Base-by-base conservation (phyloP, 2,113 vertebrate genomes). In the Phaethon lepturus region DNA sequence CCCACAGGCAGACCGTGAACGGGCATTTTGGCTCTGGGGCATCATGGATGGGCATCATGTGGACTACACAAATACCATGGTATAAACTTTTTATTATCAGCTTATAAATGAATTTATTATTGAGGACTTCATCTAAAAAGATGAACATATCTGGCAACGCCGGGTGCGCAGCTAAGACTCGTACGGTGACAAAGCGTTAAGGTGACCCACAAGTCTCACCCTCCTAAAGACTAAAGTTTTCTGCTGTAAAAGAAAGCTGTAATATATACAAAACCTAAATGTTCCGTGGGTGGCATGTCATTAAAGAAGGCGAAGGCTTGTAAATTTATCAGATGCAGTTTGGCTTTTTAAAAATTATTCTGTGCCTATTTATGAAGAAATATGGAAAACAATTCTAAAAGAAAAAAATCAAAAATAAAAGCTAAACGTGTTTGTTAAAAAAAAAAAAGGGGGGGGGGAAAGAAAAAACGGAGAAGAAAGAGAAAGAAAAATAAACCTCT, bases 321-420 rank as follows among this genome's bases (percentile, higher is more conserved):
- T 99, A 99, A 98, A 99, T 99, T 98, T 99, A 98, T 98, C 98
- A 98, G 96, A 98, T 97, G 98, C 97, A 52, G 98, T 98, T 98
- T 98, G 98, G 98, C 97, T 98, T 99, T 99, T 98, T 91, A 98
- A 58, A 89, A 98, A 98, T 97, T 97, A 98, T 99, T 98, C 99
- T 98, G 99, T 99, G 99, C 99, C 99, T 99, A 98, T 99, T 98
- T 99, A 99, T 99, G 98, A 98, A 98, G 98, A 98, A 99, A 98
- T 97, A 97, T 82, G 97, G 96, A 92, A 98, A 98, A 79, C 29
- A 82, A 96, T 97, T 93, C 91, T 97, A 93, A 97, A 94, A 95
- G 67, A 13, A 49, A 26, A 94, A 97, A 82, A 23, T 35, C 18
- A 66, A 63, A 91, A 83, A 40, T 9, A 35, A 82, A 83, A 92